Evolutionary conservation across 2,113 vertebrate genomes (phyloP).

Genomic region (Gallinago media): DNA sequence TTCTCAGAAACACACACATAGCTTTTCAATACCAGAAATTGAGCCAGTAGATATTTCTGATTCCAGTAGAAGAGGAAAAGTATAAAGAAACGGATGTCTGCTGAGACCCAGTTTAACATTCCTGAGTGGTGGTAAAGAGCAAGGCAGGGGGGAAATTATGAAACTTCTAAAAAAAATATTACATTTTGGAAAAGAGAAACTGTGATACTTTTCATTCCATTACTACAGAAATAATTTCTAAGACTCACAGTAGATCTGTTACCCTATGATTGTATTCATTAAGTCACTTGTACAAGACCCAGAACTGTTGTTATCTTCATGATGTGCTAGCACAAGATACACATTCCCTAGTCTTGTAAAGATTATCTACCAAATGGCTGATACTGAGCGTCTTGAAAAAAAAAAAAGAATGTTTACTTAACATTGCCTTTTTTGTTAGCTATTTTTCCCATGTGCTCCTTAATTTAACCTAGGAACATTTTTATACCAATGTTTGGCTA

Average conservation of each 20-base stretch:
- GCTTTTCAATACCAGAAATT: neutral
- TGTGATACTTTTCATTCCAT: neutral
- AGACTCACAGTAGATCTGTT: neutral
- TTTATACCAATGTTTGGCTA: neutral
- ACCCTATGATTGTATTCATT: neutral
- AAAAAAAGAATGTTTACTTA: neutral
- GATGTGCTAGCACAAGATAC: neutral
- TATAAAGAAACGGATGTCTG: neutral
- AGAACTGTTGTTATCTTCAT: neutral
- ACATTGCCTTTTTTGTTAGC: neutral
- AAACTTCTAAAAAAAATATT: neutral
- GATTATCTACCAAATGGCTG: neutral
- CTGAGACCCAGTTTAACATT: neutral
- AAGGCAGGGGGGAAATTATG: neutral
- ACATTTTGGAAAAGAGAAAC: neutral
- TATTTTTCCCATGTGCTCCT: neutral
- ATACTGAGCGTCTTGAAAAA: neutral
- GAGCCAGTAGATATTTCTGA: neutral
- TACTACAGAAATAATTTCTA: neutral
- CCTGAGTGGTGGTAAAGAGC: neutral
- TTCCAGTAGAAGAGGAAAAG: neutral
- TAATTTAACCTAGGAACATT: neutral
- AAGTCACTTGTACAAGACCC: neutral
- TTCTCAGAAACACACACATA: neutral
- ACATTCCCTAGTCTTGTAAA: neutral